These are phyloP conservation scores for Latrodectus geometricus DNA, from an alignment of 1,140 invertebrate species.

Conservation along the genomic window DNA sequence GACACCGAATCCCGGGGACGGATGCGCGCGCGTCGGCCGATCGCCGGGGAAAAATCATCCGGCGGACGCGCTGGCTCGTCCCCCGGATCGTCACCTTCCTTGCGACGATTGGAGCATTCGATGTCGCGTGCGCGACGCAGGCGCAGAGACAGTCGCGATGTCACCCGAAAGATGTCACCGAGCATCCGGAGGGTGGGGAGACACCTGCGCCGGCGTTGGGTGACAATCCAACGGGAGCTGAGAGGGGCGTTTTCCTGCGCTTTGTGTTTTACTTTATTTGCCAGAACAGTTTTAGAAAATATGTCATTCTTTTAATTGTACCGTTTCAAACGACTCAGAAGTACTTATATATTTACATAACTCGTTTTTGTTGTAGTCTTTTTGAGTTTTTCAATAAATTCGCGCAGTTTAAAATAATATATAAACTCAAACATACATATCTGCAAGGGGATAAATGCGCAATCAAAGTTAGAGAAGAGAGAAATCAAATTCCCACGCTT, in stretches of 20 bases:
- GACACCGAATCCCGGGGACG: not conserved
- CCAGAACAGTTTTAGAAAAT: not conserved
- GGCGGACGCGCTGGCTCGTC: not conserved
- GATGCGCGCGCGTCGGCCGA: slow-evolving; percentile 5
- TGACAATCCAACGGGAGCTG: not conserved
- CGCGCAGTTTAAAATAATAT: too few species aligned
- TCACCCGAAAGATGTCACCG: slow-evolving; percentile 14
- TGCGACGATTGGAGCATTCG: not conserved
- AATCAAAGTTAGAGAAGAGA: too few species aligned
- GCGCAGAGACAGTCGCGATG: slow-evolving; percentile 37
- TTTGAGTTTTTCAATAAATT: not conserved
- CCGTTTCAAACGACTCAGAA: not conserved
- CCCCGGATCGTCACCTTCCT: not conserved
- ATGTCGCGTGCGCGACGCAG: not conserved
- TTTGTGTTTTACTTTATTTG: not conserved
- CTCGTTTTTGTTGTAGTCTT: not conserved
- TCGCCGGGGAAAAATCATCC: not conserved
- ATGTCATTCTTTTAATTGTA: not conserved
- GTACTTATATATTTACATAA: not conserved
- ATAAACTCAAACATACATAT: too few species aligned
- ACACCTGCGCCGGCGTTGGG: slow-evolving; percentile 1
- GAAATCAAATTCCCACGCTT: too few species aligned
- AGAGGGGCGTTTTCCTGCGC: not conserved
- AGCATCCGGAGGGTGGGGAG: slow-evolving; percentile 26
- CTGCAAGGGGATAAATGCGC: too few species aligned